Evolutionary conservation across 37 sponge, comb jelly and placozoan genomes (phyloP).

Genomic region (Aplysina aerophoba): DNA sequence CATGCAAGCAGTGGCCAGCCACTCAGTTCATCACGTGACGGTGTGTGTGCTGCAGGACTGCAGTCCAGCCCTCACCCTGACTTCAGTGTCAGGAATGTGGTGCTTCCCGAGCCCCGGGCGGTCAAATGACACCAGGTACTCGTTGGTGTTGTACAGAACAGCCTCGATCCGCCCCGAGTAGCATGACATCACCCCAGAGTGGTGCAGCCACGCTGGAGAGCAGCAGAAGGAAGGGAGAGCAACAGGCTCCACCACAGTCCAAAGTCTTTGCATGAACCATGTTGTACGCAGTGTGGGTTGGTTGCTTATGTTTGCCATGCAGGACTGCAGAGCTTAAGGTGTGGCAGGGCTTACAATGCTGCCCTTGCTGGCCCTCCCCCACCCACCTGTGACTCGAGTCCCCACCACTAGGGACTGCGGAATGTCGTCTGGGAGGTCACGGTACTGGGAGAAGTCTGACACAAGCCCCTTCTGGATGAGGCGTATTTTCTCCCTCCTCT

Average conservation of each 20-base stretch:
- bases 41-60: neutral
- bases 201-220: constrained; percentile 58
- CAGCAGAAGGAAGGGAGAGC: neutral
- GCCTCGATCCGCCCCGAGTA: constrained; percentile 89
- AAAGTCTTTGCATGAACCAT: too few species aligned
- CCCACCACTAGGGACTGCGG: constrained; percentile 85
- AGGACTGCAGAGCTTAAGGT: too few species aligned
- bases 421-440: constrained; percentile 85
- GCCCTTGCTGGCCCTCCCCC: too few species aligned
- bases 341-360: too few species aligned
- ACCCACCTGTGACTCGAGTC: constrained; percentile 85
- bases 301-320: too few species aligned
- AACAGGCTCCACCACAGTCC: too few species aligned
- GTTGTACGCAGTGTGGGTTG: too few species aligned
- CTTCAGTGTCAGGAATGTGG: constrained; percentile 70
- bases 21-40: too few species aligned
- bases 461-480: constrained; percentile 50
- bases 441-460: constrained; percentile 54
- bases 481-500: constrained; percentile 71
- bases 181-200: constrained; percentile 53
- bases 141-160: constrained; percentile 68
- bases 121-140: constrained; percentile 88
- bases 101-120: constrained; percentile 81
- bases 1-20: neutral
- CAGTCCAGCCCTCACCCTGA: constrained; percentile 40